Percentiles rank a stretch among this genome's conserved stretches.
phyloP scores from a whole-genome alignment of 1,140 invertebrate genomes.

The Drosophila tani region DNA sequence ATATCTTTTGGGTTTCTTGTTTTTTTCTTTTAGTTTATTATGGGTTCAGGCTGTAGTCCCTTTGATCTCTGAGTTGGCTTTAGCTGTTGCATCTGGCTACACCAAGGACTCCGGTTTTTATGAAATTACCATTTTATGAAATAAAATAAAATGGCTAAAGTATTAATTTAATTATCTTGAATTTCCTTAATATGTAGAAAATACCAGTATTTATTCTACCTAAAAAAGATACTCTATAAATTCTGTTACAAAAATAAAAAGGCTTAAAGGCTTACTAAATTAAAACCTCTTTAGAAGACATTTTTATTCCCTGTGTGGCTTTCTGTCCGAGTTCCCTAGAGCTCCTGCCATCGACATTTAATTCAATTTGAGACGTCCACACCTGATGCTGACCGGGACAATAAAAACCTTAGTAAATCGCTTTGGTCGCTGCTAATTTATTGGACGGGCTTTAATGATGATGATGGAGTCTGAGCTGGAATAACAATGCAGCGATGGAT shows the following conservation, averaged over 20 bases:
- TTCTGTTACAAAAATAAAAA: background rate
- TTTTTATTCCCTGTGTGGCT: conserved; percentile 10
- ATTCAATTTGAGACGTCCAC: conserved; percentile 64
- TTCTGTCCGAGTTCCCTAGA: background rate
- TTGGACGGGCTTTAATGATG: conserved; percentile 57
- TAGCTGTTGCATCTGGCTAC: conserved; percentile 5
- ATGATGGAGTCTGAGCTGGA: conserved; percentile 30
- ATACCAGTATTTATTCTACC: background rate
- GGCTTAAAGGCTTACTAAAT: too few species aligned
- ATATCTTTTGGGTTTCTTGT: conserved; percentile 19
- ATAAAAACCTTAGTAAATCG: conserved; percentile 55
- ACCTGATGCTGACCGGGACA: conserved; percentile 43
- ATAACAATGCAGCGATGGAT: conserved; percentile 43
- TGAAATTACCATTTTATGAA: too few species aligned
- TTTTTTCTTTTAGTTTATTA: conserved; percentile 25
- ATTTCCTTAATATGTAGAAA: background rate
- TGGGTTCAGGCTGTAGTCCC: conserved; percentile 11
- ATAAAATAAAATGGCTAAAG: background rate
- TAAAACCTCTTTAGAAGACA: background rate
- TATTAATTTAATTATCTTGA: background rate
- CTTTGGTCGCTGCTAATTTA: conserved; percentile 59
- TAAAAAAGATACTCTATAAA: background rate
- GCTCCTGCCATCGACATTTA: conserved; percentile 34
- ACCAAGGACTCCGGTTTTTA: background rate
- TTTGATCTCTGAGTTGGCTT: conserved; percentile 37